A percentile compares a stretch with the other conserved stretches of the same genome.
Evolutionary conservation across 2,113 vertebrate species (phyloP).

Genomic region (Rana temporaria): DNA sequence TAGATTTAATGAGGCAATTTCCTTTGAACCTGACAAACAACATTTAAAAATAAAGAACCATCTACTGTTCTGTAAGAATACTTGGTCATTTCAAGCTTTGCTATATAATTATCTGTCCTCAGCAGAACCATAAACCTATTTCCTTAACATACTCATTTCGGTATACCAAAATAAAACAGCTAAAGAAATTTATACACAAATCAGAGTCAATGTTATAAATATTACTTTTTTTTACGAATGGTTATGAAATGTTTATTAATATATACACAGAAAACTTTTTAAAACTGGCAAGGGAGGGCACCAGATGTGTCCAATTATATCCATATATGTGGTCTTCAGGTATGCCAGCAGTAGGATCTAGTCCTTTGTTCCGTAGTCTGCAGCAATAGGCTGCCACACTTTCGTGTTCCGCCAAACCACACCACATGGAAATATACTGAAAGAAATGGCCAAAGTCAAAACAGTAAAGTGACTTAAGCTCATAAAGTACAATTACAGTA

Average conservation of each 20-base stretch:
- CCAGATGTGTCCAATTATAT: constrained; percentile 79
- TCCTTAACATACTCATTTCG: neutral
- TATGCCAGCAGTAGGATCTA: constrained; percentile 73
- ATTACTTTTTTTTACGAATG: constrained; percentile 11
- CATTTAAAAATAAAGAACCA: neutral
- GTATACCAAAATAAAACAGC: constrained; percentile 15
- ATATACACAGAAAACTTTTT: neutral
- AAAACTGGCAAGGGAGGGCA: constrained; percentile 63
- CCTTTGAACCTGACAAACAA: neutral
- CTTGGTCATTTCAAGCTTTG: neutral
- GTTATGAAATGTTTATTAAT: constrained; percentile 31
- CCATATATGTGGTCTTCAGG: constrained; percentile 75
- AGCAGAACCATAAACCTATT: neutral
- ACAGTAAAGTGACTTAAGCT: constrained; percentile 74
- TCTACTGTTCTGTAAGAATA: neutral
- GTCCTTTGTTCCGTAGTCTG: constrained; percentile 73
- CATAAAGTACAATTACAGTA: constrained; percentile 73
- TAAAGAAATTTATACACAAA: constrained; percentile 19
- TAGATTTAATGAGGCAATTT: neutral
- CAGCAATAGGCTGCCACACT: constrained; percentile 70
- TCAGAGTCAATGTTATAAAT: neutral
- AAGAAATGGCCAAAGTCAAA: constrained; percentile 72
- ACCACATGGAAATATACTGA: constrained; percentile 80
- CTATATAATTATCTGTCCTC: neutral
- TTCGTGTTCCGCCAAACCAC: constrained; percentile 71